Evolutionary conservation across 2,113 vertebrate species (phyloP).

Genomic region (Elephantulus edwardii): DNA sequence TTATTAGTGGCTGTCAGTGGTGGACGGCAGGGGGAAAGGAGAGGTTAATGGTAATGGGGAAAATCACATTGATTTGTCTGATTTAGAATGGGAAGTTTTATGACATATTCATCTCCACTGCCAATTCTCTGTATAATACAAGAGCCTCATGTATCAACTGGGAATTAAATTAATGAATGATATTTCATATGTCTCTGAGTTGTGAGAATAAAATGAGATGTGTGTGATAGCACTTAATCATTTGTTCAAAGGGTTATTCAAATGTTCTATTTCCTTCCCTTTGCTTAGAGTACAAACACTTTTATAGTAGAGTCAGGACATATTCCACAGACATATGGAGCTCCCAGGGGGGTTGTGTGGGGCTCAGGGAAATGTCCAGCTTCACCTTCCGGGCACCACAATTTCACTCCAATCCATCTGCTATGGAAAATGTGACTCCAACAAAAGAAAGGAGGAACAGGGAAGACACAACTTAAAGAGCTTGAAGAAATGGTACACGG

Average conservation of each 20-base stretch:
- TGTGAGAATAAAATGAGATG: slow-evolving; percentile 25
- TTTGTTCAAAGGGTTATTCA: neutral
- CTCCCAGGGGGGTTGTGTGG: slow-evolving; percentile 51
- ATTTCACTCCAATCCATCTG: slow-evolving; percentile 63
- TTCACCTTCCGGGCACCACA: slow-evolving; percentile 36
- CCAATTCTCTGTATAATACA: neutral
- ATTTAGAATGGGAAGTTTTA: neutral
- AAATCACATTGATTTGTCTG: neutral
- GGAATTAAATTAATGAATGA: slow-evolving; percentile 40
- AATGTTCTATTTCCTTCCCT: slow-evolving; percentile 24
- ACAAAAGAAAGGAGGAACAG: neutral
- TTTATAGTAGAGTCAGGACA: slow-evolving; percentile 23
- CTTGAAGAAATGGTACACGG: neutral
- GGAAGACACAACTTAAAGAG: neutral
- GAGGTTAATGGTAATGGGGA: too few species aligned
- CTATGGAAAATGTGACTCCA: slow-evolving; percentile 44
- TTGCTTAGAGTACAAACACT: slow-evolving; percentile 2
- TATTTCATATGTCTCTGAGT: neutral
- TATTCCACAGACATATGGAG: slow-evolving; percentile 53
- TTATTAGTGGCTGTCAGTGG: too few species aligned
- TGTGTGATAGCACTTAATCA: neutral
- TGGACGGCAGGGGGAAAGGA: too few species aligned
- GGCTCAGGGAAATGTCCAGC: slow-evolving; percentile 50
- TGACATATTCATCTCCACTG: neutral
- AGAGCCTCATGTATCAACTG: neutral